Evolutionary conservation across 1,140 invertebrate species (phyloP).

Genomic region (Drosophila rhopaloa): DNA sequence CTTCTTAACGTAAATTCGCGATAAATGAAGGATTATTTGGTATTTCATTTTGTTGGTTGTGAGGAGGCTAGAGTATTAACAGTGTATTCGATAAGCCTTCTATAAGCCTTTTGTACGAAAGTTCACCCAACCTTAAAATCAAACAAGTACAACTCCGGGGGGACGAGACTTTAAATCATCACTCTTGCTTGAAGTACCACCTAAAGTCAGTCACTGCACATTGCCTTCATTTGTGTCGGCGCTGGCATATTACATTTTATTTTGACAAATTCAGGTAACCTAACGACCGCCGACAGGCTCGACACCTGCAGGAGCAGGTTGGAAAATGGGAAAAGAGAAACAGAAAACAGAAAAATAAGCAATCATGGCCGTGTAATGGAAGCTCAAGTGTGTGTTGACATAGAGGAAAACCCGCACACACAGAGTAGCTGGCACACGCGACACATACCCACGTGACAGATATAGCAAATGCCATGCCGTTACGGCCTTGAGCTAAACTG

Average conservation of each 20-base stretch:
- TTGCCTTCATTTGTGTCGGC: conserved; percentile 45
- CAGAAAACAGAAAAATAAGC: conserved; percentile 58
- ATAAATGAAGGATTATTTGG: too few species aligned
- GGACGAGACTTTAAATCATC: conserved; percentile 8
- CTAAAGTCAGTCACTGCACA: conserved; percentile 3
- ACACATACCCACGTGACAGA: conserved; percentile 54
- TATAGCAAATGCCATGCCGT: conserved; percentile 66
- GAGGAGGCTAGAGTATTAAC: too few species aligned
- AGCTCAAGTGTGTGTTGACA: conserved; percentile 80
- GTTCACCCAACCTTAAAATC: conserved; percentile 22
- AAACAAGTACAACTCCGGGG: conserved; percentile 3
- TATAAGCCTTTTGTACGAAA: too few species aligned
- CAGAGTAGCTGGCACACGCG: neutral
- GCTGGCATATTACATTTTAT: conserved; percentile 56
- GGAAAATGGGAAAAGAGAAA: too few species aligned
- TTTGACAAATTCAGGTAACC: conserved; percentile 69
- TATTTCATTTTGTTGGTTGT: too few species aligned
- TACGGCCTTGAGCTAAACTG: conserved; percentile 80
- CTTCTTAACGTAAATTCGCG: too few species aligned
- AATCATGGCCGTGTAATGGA: conserved; percentile 80
- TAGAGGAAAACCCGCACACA: conserved; percentile 36
- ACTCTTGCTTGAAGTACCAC: neutral
- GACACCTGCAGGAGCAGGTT: conserved; percentile 53
- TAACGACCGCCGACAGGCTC: conserved; percentile 63
- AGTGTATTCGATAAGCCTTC: too few species aligned